phyloP scores from a whole-genome alignment of 2,888 invertebrate genomes.

The Hyposoter didymator region DNA sequence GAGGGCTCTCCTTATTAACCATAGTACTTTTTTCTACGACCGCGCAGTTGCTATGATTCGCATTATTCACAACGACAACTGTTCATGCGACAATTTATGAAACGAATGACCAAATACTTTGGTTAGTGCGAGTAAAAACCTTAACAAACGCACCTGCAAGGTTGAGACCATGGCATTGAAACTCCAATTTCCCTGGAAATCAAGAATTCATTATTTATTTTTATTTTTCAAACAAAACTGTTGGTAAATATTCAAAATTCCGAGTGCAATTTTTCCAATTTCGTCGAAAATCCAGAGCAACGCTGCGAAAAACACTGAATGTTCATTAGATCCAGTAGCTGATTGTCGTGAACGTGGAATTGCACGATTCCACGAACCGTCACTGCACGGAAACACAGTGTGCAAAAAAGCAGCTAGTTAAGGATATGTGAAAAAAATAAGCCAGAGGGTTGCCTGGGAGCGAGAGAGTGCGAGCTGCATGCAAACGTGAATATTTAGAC shows the following conservation, averaged over 20 bases:
- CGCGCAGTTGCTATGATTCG: too few species aligned
- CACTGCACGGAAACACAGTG: not conserved
- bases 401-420: not conserved
- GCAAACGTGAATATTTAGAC: not conserved
- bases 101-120: not conserved
- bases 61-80: not conserved
- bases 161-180: not conserved
- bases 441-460: not conserved
- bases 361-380: not conserved
- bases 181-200: too few species aligned
- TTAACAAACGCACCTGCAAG: not conserved
- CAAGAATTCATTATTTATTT: too few species aligned
- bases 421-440: not conserved
- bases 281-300: not conserved
- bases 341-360: not conserved
- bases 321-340: not conserved
- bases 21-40: conserved; percentile 2
- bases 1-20: conserved; percentile 16
- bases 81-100: not conserved
- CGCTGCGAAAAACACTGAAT: not conserved
- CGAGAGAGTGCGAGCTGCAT: not conserved
- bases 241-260: not conserved
- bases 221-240: too few species aligned
- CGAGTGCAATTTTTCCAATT: not conserved
- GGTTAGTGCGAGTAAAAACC: not conserved